Base-by-base conservation (phyloP, 2,797 vertebrate species). In the Hipposideros larvatus region DNA sequence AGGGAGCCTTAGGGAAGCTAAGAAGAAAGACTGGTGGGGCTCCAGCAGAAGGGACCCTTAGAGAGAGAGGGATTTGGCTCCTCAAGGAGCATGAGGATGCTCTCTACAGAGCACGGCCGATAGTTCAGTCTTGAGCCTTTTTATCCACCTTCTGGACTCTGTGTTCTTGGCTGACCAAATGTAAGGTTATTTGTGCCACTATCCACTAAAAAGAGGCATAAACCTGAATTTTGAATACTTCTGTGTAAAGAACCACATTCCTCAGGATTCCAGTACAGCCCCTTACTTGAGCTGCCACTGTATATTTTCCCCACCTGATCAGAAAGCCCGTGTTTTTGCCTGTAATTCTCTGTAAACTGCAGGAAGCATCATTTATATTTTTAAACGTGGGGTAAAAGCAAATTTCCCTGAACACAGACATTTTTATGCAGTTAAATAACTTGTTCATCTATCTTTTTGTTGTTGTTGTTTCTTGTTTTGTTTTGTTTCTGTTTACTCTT, bases 351-450 rank as follows among this genome's bases (percentile, higher is more conserved):
- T 79, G 57, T 66, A 59, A 21, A 66, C 4, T 71, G 24, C 4
- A 37, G 15, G 1, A 83, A 68, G 74, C 11, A 61, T 18, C 31
- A 87, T 48, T 82, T 90, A 90, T 61, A 55, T 43, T 73, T 90
- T 87, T 63, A 63, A 92, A 92, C 34, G 15, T 11, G 19, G 93
- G 46, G 31, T 82, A 91, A 94, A 48, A 66, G 19, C 14, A 85
- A 71, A 78, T 68, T 88, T 77, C 57, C 53, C 37, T 53, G 14
- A 75, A 55, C 8, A 59, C 59, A 68, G n/a, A 75, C 55, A 78
- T 61, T 1, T 70, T 79, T 43, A 55, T 48, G 15, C 13, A 51
- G 26, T 65, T 77, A n/a, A 92, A 65, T 80, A 89, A 57, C 37
- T 80, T 84, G 59, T 70, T 90, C 14, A 66, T 71, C 61, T 78